Conservation (phyloP, 1,140 invertebrate species). For the Neodiprion lecontei region DNA sequence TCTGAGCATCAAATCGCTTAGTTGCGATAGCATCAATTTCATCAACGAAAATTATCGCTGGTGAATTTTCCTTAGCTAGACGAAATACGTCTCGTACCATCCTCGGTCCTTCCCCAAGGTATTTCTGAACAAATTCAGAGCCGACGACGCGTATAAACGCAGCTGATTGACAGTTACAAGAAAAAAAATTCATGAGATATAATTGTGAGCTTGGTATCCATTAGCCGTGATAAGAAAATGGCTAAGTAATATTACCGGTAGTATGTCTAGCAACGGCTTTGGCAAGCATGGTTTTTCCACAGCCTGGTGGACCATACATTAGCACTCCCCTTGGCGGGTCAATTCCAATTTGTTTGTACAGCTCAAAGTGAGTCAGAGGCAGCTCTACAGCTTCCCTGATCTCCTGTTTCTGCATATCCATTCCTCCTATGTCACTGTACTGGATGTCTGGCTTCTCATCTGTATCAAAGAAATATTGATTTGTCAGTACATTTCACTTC, state of each 20-base stretch:
- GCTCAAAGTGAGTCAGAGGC: constrained; percentile 96
- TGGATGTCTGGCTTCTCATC: constrained; percentile 99
- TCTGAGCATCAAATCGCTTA: constrained; percentile 98
- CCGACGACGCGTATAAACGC: constrained; percentile 98
- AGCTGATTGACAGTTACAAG: constrained; percentile 63
- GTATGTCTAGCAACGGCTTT: constrained; percentile 99
- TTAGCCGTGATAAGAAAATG: constrained; percentile 14
- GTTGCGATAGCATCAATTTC: constrained; percentile 99
- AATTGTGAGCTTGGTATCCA: constrained; percentile 16
- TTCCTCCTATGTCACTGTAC: constrained; percentile 98
- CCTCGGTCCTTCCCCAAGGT: constrained; percentile 96
- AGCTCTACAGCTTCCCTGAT: constrained; percentile 98
- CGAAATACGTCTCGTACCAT: constrained; percentile 99
- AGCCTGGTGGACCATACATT: constrained; percentile 98
- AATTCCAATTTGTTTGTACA: constrained; percentile 99
- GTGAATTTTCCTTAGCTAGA: constrained; percentile 98
- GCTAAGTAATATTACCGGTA: constrained; percentile 70
- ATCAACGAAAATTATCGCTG: constrained; percentile 99
- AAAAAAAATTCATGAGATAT: neutral
- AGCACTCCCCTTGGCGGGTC: constrained; percentile 97
- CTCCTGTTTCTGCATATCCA: constrained; percentile 99
- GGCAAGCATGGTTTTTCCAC: constrained; percentile 98
- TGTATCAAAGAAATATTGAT: constrained; percentile 41
- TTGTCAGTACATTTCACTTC: constrained; percentile 1
- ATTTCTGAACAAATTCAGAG: constrained; percentile 99